Percentiles rank a stretch among this genome's conserved stretches.
These are phyloP conservation scores for Dasysyrphus albostriatus DNA, from an alignment of 2,888 invertebrate species.

Conservation along the genomic window DNA sequence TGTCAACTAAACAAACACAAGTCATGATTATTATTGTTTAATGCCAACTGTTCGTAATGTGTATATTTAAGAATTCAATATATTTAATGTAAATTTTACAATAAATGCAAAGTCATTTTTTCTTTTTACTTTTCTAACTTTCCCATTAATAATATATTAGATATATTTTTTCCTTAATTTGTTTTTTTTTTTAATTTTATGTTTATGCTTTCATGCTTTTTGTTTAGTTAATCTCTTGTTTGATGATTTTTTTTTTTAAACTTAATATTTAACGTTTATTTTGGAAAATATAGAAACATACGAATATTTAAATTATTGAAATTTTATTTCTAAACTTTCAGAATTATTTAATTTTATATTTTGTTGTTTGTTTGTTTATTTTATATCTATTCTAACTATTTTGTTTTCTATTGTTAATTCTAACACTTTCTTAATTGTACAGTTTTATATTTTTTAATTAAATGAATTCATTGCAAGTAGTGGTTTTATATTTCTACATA, in stretches of 20 bases:
- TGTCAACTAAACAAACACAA: constrained; percentile 36
- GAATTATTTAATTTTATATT: constrained; percentile 14
- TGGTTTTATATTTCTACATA: constrained; percentile 26
- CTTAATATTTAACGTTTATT: constrained; percentile 59
- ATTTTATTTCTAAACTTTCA: constrained; percentile 27
- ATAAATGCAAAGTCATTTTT: constrained; percentile 64
- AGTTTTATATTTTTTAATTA: constrained; percentile 29
- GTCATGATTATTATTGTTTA: constrained; percentile 46
- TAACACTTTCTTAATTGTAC: constrained; percentile 49
- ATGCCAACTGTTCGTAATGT: constrained; percentile 73
- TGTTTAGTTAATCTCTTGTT: constrained; percentile 43
- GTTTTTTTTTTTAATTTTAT: constrained; percentile 4
- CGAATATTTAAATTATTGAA: constrained; percentile 60
- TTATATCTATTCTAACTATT: constrained; percentile 63
- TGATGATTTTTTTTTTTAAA: constrained; percentile 44
- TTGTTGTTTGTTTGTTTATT: constrained; percentile 30
- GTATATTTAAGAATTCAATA: constrained; percentile 73
- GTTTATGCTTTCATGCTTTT: constrained; percentile 9
- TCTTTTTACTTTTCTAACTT: constrained; percentile 43
- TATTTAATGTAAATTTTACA: constrained; percentile 70
- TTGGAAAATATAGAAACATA: constrained; percentile 73
- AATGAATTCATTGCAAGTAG: constrained; percentile 36
- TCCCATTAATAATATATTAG: constrained; percentile 17
- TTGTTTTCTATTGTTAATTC: constrained; percentile 47
- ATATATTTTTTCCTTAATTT: constrained; percentile 24